Base-by-base conservation (phyloP, 2,113 vertebrate species). In the Platichthys stellatus region DNA sequence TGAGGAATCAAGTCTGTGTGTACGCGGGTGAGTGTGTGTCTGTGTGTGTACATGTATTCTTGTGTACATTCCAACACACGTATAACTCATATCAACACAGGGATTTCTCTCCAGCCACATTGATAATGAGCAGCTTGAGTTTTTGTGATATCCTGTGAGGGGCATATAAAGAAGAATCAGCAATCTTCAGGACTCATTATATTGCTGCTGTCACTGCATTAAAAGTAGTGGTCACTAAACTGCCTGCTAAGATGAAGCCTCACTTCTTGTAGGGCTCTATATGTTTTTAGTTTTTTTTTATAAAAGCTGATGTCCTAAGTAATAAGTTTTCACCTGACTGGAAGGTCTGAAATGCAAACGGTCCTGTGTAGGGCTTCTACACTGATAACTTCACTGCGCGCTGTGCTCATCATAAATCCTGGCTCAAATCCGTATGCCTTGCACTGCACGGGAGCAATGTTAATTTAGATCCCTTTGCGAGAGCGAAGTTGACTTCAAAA, bases 121-220 rank as follows among this genome's bases (percentile, higher is more conserved):
- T 74, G 82, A 86, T 93, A 91, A 93, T 83, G 92, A 93, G 91
- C 86, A 72, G 81, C 85, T 53, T 53, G 90, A 90, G 90, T 89
- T 88, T 90, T 80, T 73, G 74, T 85, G 86, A 90, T 91, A 88
- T 92, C 91, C 92, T 90, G 78, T 68, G 92, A 88, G 89, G 69
- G 85, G 57, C 20, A 21, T 70, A 73, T 86, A 80, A 87, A 85
- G 86, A 76, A 63, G 88, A 83, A 91, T 93, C 90, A 88, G 89
- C 90, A 87, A 63, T 89, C 85, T 91, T 83, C 84, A 88, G 84
- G 72, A 80, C 85, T 93, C 88, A 91, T 92, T 90, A 91, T 88
- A 80, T 82, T 79, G 83, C 85, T 90, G 92, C 90, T 92, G 88
- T 89, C 89, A 87, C 85, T 89, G 91, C 88, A 91, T 87, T 92